Percentiles rank a stretch among this genome's conserved stretches.
Evolutionary conservation across 2,888 invertebrate genomes (phyloP).

Genomic region (Elmis aenea): DNA sequence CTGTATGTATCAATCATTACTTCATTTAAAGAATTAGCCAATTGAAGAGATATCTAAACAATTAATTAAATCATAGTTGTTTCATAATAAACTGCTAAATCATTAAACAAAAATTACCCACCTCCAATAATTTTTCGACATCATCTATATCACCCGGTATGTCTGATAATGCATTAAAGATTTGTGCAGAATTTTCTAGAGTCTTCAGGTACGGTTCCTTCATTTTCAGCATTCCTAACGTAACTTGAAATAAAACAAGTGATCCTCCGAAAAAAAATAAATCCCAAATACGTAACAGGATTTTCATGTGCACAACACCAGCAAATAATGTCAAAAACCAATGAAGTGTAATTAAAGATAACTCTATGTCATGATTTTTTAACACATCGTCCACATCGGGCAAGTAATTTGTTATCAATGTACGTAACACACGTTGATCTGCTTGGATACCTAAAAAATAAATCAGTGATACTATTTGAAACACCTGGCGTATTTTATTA

Average conservation of each 20-base stretch:
- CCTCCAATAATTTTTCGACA: slow-evolving; percentile 80
- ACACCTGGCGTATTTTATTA: too few relatives aligned
- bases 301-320: slow-evolving; percentile 93
- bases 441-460: slow-evolving; percentile 73
- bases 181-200: slow-evolving; percentile 93
- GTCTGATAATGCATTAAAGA: slow-evolving; percentile 94
- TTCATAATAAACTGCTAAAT: slow-evolving; percentile 5
- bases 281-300: slow-evolving; percentile 92
- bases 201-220: slow-evolving; percentile 76
- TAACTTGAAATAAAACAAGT: slow-evolving; percentile 87
- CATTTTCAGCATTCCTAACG: slow-evolving; percentile 90
- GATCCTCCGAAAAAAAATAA: slow-evolving; percentile 95
- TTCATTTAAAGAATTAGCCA: slow-evolving; percentile 78
- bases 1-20: slow-evolving; percentile 84
- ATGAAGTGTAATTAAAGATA: slow-evolving; percentile 91
- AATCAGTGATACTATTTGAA: slow-evolving; percentile 4
- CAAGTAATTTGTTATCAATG: slow-evolving; percentile 82
- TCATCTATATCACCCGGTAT: slow-evolving; percentile 92
- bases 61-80: not conserved
- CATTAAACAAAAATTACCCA: slow-evolving; percentile 39
- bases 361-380: slow-evolving; percentile 89
- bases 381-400: slow-evolving; percentile 87
- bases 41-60: slow-evolving; percentile 60
- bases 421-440: slow-evolving; percentile 92
- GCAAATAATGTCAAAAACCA: slow-evolving; percentile 98